These are phyloP conservation scores for Enteromius fasciolatus DNA, from an alignment of 2,797 vertebrate genomes.

Conservation along the genomic window DNA sequence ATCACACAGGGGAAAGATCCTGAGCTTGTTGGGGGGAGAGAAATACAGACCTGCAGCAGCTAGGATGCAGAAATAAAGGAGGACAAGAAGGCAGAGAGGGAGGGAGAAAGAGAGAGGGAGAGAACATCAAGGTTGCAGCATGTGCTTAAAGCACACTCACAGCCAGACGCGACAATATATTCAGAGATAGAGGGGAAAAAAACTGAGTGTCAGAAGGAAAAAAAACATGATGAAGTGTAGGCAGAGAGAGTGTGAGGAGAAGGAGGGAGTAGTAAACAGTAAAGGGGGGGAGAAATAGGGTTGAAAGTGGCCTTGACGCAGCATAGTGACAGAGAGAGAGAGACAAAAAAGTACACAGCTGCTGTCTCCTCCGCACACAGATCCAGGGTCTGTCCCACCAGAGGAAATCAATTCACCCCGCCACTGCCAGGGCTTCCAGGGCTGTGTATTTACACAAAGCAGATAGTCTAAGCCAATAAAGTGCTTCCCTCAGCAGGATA, in stretches of 20 bases:
- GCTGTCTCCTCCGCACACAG: slow-evolving; percentile 15
- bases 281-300: slow-evolving; percentile 6
- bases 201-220: slow-evolving; percentile 37
- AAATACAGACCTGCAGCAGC: slow-evolving; percentile 30
- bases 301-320: slow-evolving; percentile 45
- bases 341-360: not conserved
- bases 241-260: slow-evolving; percentile 20
- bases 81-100: not conserved
- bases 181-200: slow-evolving; percentile 38
- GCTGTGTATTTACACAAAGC: slow-evolving; percentile 47
- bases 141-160: slow-evolving; percentile 46
- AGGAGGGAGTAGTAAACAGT: slow-evolving; percentile 45
- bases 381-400: slow-evolving; percentile 41
- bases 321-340: slow-evolving; percentile 13
- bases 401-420: slow-evolving; percentile 53
- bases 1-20: slow-evolving; percentile 35
- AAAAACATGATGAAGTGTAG: slow-evolving; percentile 42
- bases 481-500: slow-evolving; percentile 39
- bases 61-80: slow-evolving; percentile 19
- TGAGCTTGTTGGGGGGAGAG: slow-evolving; percentile 15
- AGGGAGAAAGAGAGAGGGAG: slow-evolving; percentile 5
- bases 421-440: slow-evolving; percentile 25
- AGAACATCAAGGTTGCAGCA: slow-evolving; percentile 48
- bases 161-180: slow-evolving; percentile 48
- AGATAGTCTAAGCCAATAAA: slow-evolving; percentile 46